phyloP scores from a whole-genome alignment of 2,797 vertebrate species.

The Pygocentrus nattereri region DNA sequence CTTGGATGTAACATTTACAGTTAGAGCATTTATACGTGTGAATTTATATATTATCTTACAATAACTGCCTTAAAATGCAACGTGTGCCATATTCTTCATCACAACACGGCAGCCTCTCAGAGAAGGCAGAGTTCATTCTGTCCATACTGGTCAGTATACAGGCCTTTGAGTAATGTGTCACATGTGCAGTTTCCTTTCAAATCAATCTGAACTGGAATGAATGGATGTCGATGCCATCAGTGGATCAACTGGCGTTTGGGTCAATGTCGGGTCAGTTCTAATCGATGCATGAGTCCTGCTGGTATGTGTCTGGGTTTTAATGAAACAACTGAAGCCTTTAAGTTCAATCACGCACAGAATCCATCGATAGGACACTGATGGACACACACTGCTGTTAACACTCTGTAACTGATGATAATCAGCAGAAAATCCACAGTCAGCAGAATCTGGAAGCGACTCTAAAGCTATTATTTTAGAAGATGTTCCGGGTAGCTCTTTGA shows the following conservation, averaged over 20 bases:
- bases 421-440: constrained; percentile 26
- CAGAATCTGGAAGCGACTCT: constrained; percentile 10
- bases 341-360: constrained; percentile 59
- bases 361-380: constrained; percentile 54
- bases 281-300: constrained; percentile 66
- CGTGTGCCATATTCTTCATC: background rate
- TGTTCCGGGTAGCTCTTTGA: background rate
- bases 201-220: constrained; percentile 62
- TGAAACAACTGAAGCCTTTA: constrained; percentile 68
- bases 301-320: constrained; percentile 65
- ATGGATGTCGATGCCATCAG: constrained; percentile 64
- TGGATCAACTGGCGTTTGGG: constrained; percentile 68
- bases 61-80: no score
- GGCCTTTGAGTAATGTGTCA: constrained; percentile 45
- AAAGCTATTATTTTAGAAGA: background rate
- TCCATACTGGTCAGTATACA: constrained; percentile 8
- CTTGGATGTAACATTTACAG: no score
- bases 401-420: constrained; percentile 10
- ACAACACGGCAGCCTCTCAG: background rate
- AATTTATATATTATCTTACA: no score
- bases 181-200: constrained; percentile 33
- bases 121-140: background rate
- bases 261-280: constrained; percentile 73
- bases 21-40: no score
- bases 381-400: constrained; percentile 28